These are phyloP conservation scores for Crocuta crocuta DNA, from an alignment of 2,113 vertebrate genomes.

Conservation along the genomic window DNA sequence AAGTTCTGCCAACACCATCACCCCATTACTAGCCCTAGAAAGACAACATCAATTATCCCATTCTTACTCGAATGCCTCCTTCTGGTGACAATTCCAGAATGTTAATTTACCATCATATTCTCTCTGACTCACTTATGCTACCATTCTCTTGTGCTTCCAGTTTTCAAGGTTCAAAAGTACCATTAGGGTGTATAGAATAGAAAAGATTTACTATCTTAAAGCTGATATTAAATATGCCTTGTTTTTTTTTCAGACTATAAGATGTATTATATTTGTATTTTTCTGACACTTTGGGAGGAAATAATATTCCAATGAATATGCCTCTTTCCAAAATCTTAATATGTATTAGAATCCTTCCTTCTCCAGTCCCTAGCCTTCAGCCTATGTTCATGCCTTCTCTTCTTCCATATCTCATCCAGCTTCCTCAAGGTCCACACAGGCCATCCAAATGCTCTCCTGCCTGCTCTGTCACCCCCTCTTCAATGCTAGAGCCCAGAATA, in stretches of 20 bases:
- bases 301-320: background rate
- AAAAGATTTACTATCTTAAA: background rate
- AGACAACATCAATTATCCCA: background rate
- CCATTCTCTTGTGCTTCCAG: background rate
- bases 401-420: background rate
- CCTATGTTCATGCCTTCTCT: background rate
- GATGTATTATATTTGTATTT: background rate
- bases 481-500: background rate
- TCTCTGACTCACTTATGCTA: background rate
- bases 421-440: background rate
- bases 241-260: background rate
- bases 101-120: background rate
- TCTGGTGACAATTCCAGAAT: background rate
- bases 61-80: background rate
- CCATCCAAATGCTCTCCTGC: background rate
- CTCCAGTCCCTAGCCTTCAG: background rate
- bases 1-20: background rate
- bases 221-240: background rate
- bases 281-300: background rate
- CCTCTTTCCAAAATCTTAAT: background rate
- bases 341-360: background rate
- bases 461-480: background rate
- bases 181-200: background rate
- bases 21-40: background rate
- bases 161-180: background rate